Evolutionary conservation across 2,888 invertebrate species (phyloP), one percentile per base, ranked within the genome.

Genomic region (Latheticus oryzae): DNA sequence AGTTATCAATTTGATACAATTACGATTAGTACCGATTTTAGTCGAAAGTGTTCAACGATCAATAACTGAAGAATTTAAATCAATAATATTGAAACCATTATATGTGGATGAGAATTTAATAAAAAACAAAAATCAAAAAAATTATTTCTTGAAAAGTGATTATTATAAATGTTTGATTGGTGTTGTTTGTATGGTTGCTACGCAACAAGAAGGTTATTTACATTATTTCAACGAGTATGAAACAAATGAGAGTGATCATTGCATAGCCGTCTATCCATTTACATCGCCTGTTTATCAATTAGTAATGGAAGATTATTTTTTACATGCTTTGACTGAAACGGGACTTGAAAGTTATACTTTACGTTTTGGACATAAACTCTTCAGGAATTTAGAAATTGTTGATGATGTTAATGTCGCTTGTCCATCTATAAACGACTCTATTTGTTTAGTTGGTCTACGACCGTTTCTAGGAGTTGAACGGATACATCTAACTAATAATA

Each of bases 281-380:
- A 90, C 90, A 0, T 86, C 89, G 1, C 85, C 87, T 2, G 85
- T 90, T 9, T 80, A 84, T 60, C 82, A 85, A 68, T 83, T 90
- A 19, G 83, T 84, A 17, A 79, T 90, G 59, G 89, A 89, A 68
- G 83, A 86, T 64, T 85, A 85, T 58, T 83, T 86, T 37, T 74
- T 89, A n/a, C 90, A 90, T 72, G 90, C 89, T 0, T 77, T 91
- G 9, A 90, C 90, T 0, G 87, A 87, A 59, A 87, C 86, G 52
- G 90, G 91, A 0, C 80, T 92, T 28, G 91, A 91, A 76, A 87
- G 89, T 0, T 91, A 91, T 69, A 90, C 90, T 0, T 80, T 85
- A 12, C 79, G 87, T 33, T 81, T 86, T 43, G 85, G 87, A 0
- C 86, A 88, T 68, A 82, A 85, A 59, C 73, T 87, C 1, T 83